Evolutionary conservation across 2,888 invertebrate species (phyloP), one percentile per base, ranked within the genome.

Genomic region (Dasypolia templi): DNA sequence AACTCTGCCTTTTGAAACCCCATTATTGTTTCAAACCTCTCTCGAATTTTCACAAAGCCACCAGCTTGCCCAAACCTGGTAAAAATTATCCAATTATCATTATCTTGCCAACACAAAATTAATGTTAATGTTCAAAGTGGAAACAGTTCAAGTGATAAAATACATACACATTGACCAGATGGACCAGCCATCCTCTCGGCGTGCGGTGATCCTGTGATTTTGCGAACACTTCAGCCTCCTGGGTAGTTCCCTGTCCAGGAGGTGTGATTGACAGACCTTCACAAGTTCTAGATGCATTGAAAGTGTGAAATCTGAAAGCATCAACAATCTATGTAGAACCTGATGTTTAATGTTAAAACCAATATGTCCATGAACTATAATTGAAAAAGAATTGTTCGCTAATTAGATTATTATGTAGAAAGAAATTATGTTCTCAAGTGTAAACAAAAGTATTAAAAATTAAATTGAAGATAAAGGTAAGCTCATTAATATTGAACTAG

Each of bases 171-270:
- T 99, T 99, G 80, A 99, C 98, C 83, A 99, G 97, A 96, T 99
- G 99, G 79, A 99, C 99, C 84, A 99, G 97, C 99, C 99, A 99
- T 75, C 99, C 99, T 85, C 98, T 97, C 22, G 99, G 98, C 87
- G 97, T 98, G 90, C 99, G 97, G 71, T 98, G 97, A 94, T 99
- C 99, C 77, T 94, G 94, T 72, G 98, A 97, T 88, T 97, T 96
- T 49, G 99, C 98, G 90, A 96, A 97, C 79, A 97, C 93, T 88
- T 96, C 96, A 59, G 87, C 80, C 77, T 96, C 96, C 82, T 94
- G 94, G 4, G 91, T 89, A 7, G 95, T 93, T 39, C 96, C 95
- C 86, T 96, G 96, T 1, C 96, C 96, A 92, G 95, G 97, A 85
- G 97, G 93, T 84, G 89, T 86, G 59, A 93, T 89, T 61, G 94